Conservation (phyloP, 2,888 invertebrate genomes). For the Carterocephalus palaemon region DNA sequence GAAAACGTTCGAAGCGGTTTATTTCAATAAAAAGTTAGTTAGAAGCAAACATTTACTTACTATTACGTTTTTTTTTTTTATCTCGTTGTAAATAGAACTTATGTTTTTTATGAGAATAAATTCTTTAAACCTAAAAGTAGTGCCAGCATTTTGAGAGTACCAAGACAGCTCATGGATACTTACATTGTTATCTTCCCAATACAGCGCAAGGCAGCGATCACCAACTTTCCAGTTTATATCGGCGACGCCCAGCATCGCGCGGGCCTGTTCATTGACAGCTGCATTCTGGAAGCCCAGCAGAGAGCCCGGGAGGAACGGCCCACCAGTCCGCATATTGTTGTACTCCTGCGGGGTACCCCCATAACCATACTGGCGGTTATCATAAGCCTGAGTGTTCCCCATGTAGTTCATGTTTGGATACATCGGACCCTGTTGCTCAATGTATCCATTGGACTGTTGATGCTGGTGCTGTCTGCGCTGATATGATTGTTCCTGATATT, state of each 20-base stretch:
- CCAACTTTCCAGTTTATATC: slow-evolving; percentile 85
- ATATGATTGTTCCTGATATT: slow-evolving; percentile 57
- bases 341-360: slow-evolving; percentile 51
- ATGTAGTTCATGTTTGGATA: slow-evolving; percentile 51
- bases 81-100: too few relatives aligned
- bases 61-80: too few relatives aligned
- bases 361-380: slow-evolving; percentile 49
- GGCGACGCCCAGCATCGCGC: slow-evolving; percentile 75
- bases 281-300: slow-evolving; percentile 74
- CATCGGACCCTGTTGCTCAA: slow-evolving; percentile 51
- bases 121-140: too few relatives aligned
- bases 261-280: slow-evolving; percentile 73
- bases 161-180: too few relatives aligned
- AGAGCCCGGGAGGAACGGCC: slow-evolving; percentile 64
- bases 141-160: too few relatives aligned
- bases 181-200: slow-evolving; percentile 95
- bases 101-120: too few relatives aligned
- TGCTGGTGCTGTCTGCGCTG: slow-evolving; percentile 43
- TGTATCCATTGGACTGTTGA: slow-evolving; percentile 57
- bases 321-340: slow-evolving; percentile 47
- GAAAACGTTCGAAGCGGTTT: too few relatives aligned
- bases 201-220: slow-evolving; percentile 92
- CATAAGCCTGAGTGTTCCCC: slow-evolving; percentile 40
- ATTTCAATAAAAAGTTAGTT: too few relatives aligned
- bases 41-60: too few relatives aligned